A percentile compares a stretch with the other conserved stretches of the same genome.
phyloP scores from a whole-genome alignment of 2,113 vertebrate genomes.

The Myrmecobius fasciatus region DNA sequence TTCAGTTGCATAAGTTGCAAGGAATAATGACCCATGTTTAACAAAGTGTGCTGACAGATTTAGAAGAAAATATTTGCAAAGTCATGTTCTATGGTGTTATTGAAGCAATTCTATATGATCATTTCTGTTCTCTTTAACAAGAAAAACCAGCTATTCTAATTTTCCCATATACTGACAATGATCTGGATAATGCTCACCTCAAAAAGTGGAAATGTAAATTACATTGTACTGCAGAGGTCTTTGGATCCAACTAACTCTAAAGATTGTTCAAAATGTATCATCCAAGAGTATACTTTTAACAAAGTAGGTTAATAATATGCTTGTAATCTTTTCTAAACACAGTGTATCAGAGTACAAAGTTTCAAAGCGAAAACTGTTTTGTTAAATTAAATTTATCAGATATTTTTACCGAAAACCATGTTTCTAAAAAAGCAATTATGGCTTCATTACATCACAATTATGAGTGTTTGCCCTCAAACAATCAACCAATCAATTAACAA shows the following conservation, averaged over 20 bases:
- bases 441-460: neutral
- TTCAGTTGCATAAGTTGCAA: neutral
- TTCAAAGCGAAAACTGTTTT: neutral
- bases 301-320: neutral
- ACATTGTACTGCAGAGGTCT: neutral
- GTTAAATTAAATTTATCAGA: neutral
- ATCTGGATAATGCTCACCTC: slow-evolving; percentile 14
- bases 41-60: neutral
- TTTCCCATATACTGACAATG: neutral
- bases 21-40: neutral
- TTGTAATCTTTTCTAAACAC: neutral
- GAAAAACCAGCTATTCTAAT: neutral
- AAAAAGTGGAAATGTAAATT: slow-evolving; percentile 20
- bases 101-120: neutral
- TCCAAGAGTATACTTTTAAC: neutral
- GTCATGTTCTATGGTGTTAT: neutral
- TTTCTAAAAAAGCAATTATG: neutral
- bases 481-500: neutral
- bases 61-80: neutral
- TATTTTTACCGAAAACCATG: slow-evolving; percentile 44
- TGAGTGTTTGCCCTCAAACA: neutral
- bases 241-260: neutral
- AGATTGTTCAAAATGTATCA: neutral
- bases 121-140: neutral
- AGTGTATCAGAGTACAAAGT: neutral